phyloP scores from a whole-genome alignment of 1,140 invertebrate species.

The Leptopilina boulardi region DNA sequence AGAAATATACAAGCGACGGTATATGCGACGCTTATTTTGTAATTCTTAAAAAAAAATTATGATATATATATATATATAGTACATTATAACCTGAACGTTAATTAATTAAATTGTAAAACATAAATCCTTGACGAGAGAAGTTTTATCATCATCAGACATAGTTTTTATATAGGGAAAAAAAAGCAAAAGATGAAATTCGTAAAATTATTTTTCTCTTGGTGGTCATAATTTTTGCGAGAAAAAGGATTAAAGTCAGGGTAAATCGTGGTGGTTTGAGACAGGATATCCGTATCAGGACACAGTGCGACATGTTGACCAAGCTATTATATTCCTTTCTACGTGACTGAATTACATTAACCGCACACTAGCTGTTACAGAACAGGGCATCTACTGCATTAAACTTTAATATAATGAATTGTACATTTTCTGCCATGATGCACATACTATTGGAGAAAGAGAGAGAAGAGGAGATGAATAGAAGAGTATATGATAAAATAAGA shows the following conservation, averaged over 20 bases:
- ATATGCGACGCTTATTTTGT: too few species aligned
- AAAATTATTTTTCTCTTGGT: too few species aligned
- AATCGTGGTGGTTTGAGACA: slow-evolving; percentile 1
- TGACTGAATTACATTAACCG: slow-evolving; percentile 7
- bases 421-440: slow-evolving; percentile 11
- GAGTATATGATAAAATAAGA: background rate
- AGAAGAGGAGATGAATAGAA: too few species aligned
- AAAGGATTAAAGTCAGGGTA: background rate
- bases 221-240: background rate
- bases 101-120: too few species aligned
- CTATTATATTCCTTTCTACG: slow-evolving; percentile 30
- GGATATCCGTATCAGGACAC: slow-evolving; percentile 10
- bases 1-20: too few species aligned
- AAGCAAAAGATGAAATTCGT: too few species aligned
- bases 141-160: too few species aligned
- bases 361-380: background rate
- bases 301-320: slow-evolving; percentile 4
- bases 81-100: too few species aligned
- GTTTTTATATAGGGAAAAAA: too few species aligned
- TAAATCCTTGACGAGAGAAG: too few species aligned
- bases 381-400: background rate
- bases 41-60: too few species aligned
- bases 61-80: too few species aligned
- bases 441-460: background rate
- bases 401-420: slow-evolving; percentile 17